phyloP scores from a whole-genome alignment of 2,797 vertebrate species.

The Pelobates cultripes region DNA sequence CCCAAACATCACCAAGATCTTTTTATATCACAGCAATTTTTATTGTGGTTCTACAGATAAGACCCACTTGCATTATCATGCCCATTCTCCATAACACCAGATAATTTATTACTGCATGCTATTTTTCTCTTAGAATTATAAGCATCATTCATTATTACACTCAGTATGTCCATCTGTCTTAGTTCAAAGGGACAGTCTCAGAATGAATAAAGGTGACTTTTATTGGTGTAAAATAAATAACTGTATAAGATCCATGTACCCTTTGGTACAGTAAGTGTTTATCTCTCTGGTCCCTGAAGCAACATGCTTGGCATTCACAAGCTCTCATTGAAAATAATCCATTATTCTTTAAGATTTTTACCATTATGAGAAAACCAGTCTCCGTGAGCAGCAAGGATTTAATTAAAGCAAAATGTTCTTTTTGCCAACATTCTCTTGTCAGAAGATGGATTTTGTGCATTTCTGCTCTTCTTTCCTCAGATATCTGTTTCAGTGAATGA shows the following conservation, averaged over 20 bases:
- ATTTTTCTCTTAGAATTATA: background rate
- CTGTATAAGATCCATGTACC: background rate
- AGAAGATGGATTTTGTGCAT: constrained; percentile 11
- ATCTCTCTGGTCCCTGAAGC: background rate
- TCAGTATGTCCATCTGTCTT: background rate
- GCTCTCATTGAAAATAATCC: constrained; percentile 1
- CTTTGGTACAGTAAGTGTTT: constrained; percentile 3
- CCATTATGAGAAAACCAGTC: constrained; percentile 2
- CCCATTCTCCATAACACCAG: too few species aligned
- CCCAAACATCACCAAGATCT: too few species aligned
- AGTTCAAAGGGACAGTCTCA: background rate
- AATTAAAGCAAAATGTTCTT: constrained; percentile 12
- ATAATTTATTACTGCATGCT: too few species aligned
- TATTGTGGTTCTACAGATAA: too few species aligned
- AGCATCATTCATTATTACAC: background rate
- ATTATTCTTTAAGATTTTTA: constrained; percentile 3
- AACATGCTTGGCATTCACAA: background rate
- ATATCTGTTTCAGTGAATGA: constrained; percentile 14
- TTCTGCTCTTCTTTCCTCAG: background rate
- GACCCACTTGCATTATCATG: too few species aligned
- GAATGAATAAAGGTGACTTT: background rate
- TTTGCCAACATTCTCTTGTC: constrained; percentile 9
- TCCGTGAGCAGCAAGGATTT: background rate
- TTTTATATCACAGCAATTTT: too few species aligned
- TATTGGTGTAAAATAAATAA: constrained; percentile 8